A percentile compares a stretch with the other conserved stretches of the same genome.
Conservation (phyloP, 2,113 vertebrate genomes). For the Oenanthe oenanthe region DNA sequence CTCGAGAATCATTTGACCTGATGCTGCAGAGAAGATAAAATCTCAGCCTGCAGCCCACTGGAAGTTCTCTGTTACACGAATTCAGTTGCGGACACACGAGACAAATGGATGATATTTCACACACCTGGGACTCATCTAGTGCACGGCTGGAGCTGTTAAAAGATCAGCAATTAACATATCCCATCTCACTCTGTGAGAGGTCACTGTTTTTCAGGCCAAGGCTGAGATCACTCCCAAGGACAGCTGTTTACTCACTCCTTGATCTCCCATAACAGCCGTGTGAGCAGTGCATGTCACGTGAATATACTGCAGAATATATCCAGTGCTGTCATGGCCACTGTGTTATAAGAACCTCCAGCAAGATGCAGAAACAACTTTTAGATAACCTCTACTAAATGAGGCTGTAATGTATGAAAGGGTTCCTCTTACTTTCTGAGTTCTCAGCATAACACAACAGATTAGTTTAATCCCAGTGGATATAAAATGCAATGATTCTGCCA, state of each 20-base stretch:
- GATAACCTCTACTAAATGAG: not conserved
- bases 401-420: not conserved
- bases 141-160: not conserved
- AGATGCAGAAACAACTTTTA: not conserved
- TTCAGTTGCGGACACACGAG: not conserved
- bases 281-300: not conserved
- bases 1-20: not conserved
- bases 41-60: not conserved
- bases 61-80: constrained; percentile 19
- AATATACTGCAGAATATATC: not conserved
- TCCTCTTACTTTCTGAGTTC: not conserved
- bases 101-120: constrained; percentile 54
- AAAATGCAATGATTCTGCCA: constrained; percentile 3
- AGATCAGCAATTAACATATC: constrained; percentile 35
- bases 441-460: constrained; percentile 1
- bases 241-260: not conserved
- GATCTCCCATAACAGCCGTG: not conserved
- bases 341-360: not conserved
- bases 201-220: constrained; percentile 14
- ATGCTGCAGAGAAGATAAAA: constrained; percentile 11
- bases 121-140: not conserved
- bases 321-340: not conserved
- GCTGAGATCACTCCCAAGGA: constrained; percentile 11
- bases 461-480: constrained; percentile 5
- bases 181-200: not conserved